Evolutionary conservation across 2,797 vertebrate genomes (phyloP).

Genomic region (Acanthis flammea): DNA sequence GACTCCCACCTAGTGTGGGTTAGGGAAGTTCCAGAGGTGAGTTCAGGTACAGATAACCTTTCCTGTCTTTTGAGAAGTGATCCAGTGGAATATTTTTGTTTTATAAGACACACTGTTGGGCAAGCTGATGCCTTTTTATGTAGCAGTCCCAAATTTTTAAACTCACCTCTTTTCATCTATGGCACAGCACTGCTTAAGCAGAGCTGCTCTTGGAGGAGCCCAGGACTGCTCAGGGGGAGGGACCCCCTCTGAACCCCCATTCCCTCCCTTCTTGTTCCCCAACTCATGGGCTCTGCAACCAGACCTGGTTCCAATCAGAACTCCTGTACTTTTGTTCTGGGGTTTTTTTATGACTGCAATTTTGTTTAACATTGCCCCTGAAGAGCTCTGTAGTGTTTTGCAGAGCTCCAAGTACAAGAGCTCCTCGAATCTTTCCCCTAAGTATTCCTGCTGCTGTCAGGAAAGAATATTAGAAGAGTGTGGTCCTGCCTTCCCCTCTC

Average conservation of each 20-base stretch:
- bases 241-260: background rate
- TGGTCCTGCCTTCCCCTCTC: conserved; percentile 13
- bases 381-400: background rate
- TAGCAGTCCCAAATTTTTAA: background rate
- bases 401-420: background rate
- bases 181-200: background rate
- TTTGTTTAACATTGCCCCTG: background rate
- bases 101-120: background rate
- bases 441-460: background rate
- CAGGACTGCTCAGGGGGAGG: background rate
- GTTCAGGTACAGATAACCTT: background rate
- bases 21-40: background rate
- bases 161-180: background rate
- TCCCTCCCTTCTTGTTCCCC: background rate
- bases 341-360: background rate
- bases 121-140: background rate
- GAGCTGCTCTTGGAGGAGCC: background rate
- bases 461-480: conserved; percentile 10
- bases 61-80: background rate
- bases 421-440: conserved; percentile 26
- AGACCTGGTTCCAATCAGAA: background rate
- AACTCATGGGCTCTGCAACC: background rate
- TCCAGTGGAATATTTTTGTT: background rate
- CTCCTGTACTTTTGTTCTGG: background rate
- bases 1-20: accelerated